Evolutionary conservation across 2,888 invertebrate genomes (phyloP), one percentile per base, ranked within the genome.

Genomic region (Craniophora ligustri): DNA sequence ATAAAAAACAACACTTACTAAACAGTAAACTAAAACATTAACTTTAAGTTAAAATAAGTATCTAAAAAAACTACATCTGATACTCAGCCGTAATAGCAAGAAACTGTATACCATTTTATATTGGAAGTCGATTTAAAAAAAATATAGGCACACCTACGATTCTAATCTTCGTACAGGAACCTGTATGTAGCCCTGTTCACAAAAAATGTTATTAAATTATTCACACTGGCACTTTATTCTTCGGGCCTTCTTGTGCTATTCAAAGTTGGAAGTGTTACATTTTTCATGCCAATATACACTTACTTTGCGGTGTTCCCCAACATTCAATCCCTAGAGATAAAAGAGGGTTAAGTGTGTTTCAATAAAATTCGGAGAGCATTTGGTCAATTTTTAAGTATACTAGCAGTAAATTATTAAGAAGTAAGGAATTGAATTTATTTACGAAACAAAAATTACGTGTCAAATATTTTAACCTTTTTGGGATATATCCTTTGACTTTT

Each of bases 281-380:
- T 55, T 73, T 73, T 67, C 40, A 73, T 73, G 60, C n/a, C 35
- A 39, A 40, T 28, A 40, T 16, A 40, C 36, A 42, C 11, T 30
- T 28, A 54, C 67, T 48, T 36, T 34, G 41, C 48, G 31, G 42
- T 40, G 23, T 56, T 63, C 50, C 28, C 26, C 42, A 21, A 42
- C 54, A 53, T 50, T 44, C 21, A 21, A 46, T 30, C 68, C 51
- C 19, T 0, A 13, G 47, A 36, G 35, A 45, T 26, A 8, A 26
- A 67, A 47, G 32, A 48, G 57, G 67, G 62, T 67, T 62, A 46
- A 46, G 41, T 55, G 39, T 49, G 18, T 62, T 63, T 41, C 45
- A 49, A 55, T 46, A 45, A 55, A 34, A 46, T n/a, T 42, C 40
- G 21, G 26, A 38, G 8, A 34, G 8, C 8, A 21, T 39, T 56